Evolutionary conservation across 2,113 vertebrate species (phyloP).

Genomic region (Melanostigma gelatinosum): DNA sequence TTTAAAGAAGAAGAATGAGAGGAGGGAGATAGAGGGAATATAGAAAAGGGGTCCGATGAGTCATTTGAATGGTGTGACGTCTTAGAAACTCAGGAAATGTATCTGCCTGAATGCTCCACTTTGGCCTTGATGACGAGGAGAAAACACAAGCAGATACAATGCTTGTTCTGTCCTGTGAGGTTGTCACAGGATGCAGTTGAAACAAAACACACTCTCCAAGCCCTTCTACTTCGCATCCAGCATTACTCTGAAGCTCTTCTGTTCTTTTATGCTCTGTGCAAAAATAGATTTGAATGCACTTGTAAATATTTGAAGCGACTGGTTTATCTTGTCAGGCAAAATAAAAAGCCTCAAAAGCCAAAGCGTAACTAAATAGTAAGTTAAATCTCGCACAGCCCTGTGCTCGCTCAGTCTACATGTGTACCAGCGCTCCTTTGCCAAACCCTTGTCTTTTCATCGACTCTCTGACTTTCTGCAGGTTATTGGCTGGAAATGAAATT

Average conservation of each 20-base stretch:
- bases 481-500: neutral
- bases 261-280: constrained; percentile 33
- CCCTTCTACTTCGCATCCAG: constrained; percentile 32
- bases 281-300: constrained; percentile 63
- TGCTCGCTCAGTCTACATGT: constrained; percentile 38
- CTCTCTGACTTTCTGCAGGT: neutral
- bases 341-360: constrained; percentile 43
- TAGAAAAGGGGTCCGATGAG: constrained; percentile 11
- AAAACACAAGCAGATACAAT: neutral
- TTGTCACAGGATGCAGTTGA: constrained; percentile 39
- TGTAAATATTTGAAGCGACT: constrained; percentile 60
- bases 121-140: constrained; percentile 22
- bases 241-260: constrained; percentile 35
- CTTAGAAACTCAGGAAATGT: constrained; percentile 11
- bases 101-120: constrained; percentile 14
- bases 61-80: constrained; percentile 4
- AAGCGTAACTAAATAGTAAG: constrained; percentile 20
- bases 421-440: neutral
- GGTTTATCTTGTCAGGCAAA: constrained; percentile 43
- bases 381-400: constrained; percentile 25
- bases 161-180: constrained; percentile 46
- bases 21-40: neutral
- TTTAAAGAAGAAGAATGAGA: constrained; percentile 18
- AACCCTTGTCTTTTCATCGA: neutral
- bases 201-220: constrained; percentile 32